Evolutionary conservation across 2,797 vertebrate genomes (phyloP).

Genomic region (Rhincodon typus): DNA sequence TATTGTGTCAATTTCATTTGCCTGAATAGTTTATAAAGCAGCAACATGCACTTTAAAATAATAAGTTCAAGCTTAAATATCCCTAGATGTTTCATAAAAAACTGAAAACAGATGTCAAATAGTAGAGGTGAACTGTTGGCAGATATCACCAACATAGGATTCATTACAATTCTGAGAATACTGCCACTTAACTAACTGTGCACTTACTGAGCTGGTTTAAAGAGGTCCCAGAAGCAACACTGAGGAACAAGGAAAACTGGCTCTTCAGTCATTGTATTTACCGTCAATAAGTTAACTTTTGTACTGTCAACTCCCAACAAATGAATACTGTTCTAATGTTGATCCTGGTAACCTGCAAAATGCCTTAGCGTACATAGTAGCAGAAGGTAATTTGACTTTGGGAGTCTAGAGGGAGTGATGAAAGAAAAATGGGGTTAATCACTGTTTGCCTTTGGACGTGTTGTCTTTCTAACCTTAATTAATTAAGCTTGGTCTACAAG

Average conservation of each 20-base stretch:
- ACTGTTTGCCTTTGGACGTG: not conserved
- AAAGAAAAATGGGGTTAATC: not conserved
- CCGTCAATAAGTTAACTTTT: not conserved
- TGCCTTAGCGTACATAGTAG: not conserved
- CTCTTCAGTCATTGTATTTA: not conserved
- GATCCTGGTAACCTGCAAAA: not conserved
- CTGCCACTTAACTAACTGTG: not conserved
- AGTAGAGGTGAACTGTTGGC: not conserved
- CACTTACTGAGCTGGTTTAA: not conserved
- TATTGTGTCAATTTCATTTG: not conserved
- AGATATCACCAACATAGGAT: not conserved
- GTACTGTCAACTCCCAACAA: not conserved
- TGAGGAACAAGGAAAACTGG: not conserved
- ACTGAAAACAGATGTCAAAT: not conserved
- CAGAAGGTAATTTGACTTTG: not conserved
- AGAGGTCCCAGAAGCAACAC: not conserved
- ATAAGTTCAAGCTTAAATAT: not conserved
- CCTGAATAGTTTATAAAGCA: not conserved
- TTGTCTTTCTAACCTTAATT: not conserved
- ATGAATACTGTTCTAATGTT: not conserved
- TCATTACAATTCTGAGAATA: not conserved
- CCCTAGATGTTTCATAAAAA: not conserved
- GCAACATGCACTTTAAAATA: not conserved
- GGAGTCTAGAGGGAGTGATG: not conserved
- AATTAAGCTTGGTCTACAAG: not conserved